Percentiles rank a stretch among this genome's conserved stretches.
phyloP scores from a whole-genome alignment of 2,113 vertebrate genomes.

The Oophaga pumilio region DNA sequence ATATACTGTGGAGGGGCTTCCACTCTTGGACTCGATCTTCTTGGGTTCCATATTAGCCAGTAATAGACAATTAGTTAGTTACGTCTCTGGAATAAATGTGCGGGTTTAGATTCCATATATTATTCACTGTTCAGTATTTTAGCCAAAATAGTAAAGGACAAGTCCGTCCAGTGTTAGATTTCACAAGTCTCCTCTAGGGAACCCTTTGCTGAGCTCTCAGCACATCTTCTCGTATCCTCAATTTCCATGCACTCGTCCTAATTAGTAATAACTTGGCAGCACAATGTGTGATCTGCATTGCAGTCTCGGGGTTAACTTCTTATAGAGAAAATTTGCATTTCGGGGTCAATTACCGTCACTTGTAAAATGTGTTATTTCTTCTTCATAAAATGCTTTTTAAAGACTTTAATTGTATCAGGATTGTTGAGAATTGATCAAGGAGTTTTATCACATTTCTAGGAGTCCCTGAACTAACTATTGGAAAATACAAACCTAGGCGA shows the following conservation, averaged over 20 bases:
- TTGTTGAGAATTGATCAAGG: background rate
- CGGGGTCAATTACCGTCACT: slow-evolving; percentile 16
- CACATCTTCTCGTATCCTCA: background rate
- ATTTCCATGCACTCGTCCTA: slow-evolving; percentile 47
- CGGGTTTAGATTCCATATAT: background rate
- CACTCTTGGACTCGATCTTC: too few species aligned
- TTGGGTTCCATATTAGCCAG: background rate
- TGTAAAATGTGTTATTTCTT: background rate
- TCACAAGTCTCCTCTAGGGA: slow-evolving; percentile 20
- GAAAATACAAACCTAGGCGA: background rate
- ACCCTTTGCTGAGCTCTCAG: slow-evolving; percentile 26
- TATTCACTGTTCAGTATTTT: background rate
- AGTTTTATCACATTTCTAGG: background rate
- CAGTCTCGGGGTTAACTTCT: slow-evolving; percentile 36
- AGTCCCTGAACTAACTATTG: background rate
- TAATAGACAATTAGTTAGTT: background rate
- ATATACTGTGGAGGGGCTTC: too few species aligned
- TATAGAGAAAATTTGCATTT: slow-evolving; percentile 33
- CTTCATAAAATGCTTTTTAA: slow-evolving; percentile 11
- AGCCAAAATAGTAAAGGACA: slow-evolving; percentile 26
- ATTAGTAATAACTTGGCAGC: slow-evolving; percentile 41
- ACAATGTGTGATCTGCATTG: slow-evolving; percentile 33
- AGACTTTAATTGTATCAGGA: slow-evolving; percentile 37
- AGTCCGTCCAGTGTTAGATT: slow-evolving; percentile 17
- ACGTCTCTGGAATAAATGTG: background rate